phyloP scores from a whole-genome alignment of 2,888 invertebrate species.

The Cephalotes varians region DNA sequence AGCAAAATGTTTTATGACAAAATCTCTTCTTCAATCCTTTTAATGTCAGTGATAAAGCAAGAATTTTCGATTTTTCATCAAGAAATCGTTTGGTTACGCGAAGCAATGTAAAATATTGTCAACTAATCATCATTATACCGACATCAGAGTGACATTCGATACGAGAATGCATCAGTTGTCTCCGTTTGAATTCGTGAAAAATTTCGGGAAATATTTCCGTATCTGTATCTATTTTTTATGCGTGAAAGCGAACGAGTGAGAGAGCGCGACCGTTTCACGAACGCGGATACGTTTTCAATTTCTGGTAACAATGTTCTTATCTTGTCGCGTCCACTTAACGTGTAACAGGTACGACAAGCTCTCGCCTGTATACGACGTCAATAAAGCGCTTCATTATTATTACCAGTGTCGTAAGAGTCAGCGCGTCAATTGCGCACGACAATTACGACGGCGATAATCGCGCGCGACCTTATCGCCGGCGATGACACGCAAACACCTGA shows the following conservation, averaged over 20 bases:
- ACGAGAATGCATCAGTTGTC: no score
- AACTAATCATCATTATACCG: background rate
- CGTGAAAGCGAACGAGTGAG: background rate
- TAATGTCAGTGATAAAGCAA: background rate
- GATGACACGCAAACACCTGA: constrained; percentile 67
- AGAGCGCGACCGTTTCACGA: background rate
- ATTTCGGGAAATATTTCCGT: background rate
- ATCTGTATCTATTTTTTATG: background rate
- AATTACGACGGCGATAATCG: constrained; percentile 67
- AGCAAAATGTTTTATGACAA: background rate
- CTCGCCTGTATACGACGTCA: constrained; percentile 57
- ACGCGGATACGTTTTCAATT: constrained; percentile 15
- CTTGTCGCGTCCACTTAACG: constrained; percentile 28
- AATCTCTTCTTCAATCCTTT: background rate
- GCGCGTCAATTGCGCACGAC: constrained; percentile 47
- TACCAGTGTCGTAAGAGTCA: constrained; percentile 70
- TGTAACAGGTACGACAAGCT: background rate
- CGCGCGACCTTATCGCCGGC: constrained; percentile 58
- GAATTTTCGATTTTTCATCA: background rate
- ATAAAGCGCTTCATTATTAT: constrained; percentile 70
- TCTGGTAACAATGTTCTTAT: constrained; percentile 44
- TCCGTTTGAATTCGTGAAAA: background rate
- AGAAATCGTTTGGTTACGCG: background rate
- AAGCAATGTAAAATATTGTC: background rate
- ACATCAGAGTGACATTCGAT: background rate